Evolutionary conservation across 1,140 invertebrate genomes (phyloP).

Genomic region (Drosophila neocordata): DNA sequence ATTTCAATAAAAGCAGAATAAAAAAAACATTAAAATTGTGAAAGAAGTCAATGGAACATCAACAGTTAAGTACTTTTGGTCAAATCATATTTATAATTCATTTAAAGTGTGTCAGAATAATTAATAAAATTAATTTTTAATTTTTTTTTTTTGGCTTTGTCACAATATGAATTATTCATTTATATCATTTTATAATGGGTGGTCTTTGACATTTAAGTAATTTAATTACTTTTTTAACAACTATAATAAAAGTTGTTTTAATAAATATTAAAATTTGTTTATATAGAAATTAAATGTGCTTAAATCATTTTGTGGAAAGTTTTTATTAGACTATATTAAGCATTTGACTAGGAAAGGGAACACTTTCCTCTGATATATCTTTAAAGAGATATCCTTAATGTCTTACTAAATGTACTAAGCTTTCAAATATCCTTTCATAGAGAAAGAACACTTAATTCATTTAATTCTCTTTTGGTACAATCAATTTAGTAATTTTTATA

Average conservation of each 20-base stretch:
- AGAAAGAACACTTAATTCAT: no score
- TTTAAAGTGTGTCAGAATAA: conserved; percentile 26
- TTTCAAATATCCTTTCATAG: no score
- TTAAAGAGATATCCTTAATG: no score
- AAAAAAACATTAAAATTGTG: not conserved
- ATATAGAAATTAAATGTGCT: no score
- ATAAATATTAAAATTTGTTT: not conserved
- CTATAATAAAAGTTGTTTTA: not conserved
- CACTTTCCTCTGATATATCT: no score
- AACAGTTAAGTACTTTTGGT: not conserved
- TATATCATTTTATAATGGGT: conserved; percentile 19
- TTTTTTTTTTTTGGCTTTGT: not conserved
- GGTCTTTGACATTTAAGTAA: no score
- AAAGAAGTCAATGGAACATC: not conserved
- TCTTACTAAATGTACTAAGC: no score
- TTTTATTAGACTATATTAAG: no score
- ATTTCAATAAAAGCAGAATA: not conserved
- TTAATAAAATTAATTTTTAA: conserved; percentile 25
- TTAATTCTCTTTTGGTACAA: no score
- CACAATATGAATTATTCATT: conserved; percentile 18
- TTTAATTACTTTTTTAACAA: not conserved
- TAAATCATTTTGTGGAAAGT: no score
- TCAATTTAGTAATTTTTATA: no score
- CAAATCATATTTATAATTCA: not conserved
- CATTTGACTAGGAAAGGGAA: no score